These are phyloP conservation scores for Eupithecia vulgata DNA, from an alignment of 2,888 invertebrate species.

Conservation along the genomic window DNA sequence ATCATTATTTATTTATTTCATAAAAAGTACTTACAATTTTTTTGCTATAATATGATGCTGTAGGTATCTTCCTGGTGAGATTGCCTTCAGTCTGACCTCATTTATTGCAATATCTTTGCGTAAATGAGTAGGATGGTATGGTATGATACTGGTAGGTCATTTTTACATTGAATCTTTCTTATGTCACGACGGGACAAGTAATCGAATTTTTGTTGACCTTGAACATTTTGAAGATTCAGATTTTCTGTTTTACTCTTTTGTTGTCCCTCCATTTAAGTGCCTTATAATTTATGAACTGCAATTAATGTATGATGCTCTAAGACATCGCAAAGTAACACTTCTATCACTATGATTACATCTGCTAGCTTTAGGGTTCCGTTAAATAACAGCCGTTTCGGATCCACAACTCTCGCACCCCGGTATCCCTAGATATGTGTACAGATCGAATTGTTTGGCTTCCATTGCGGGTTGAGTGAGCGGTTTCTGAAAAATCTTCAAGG, in stretches of 20 bases:
- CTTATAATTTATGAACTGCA: not conserved
- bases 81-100: not conserved
- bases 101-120: not conserved
- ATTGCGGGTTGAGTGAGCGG: constrained; percentile 13
- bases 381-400: not conserved
- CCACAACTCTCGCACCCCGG: not conserved
- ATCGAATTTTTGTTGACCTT: not conserved
- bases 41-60: too few species aligned
- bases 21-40: too few species aligned
- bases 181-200: not conserved
- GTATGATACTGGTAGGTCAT: too few species aligned
- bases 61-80: not conserved
- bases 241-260: not conserved
- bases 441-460: not conserved
- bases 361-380: constrained; percentile 24
- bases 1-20: too few species aligned
- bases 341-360: not conserved
- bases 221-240: not conserved
- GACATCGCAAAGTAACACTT: not conserved
- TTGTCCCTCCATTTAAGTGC: not conserved
- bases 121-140: not conserved
- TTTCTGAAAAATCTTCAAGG: not conserved
- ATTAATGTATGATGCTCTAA: not conserved
- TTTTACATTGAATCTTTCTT: not conserved
- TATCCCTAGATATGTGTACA: not conserved